phyloP scores from a whole-genome alignment of 2,888 invertebrate species.

The Drosophila colorata region DNA sequence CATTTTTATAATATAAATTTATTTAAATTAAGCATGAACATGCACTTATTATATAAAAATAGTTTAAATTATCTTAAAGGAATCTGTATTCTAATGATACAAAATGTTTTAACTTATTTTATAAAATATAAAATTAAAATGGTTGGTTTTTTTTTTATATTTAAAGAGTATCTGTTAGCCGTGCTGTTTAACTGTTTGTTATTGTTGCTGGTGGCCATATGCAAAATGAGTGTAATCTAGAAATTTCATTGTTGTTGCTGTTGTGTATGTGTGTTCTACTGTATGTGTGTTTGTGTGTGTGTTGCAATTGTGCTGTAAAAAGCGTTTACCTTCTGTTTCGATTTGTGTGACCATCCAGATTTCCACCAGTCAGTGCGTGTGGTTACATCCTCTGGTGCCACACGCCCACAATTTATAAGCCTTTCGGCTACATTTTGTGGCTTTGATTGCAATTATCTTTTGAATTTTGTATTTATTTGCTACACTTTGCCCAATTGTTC shows the following conservation, averaged over 20 bases:
- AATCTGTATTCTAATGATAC: no score
- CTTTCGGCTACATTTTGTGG: constrained; percentile 80
- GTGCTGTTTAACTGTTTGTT: background rate
- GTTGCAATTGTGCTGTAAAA: constrained; percentile 57
- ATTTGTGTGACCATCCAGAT: constrained; percentile 15
- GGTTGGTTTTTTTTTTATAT: no score
- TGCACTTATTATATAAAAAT: no score
- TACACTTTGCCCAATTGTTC: constrained; percentile 78
- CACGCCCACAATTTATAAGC: constrained; percentile 75
- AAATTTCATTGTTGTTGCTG: constrained; percentile 21
- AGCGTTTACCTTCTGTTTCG: constrained; percentile 58
- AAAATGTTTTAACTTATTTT: no score
- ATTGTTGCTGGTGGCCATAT: constrained; percentile 20
- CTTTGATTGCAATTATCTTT: constrained; percentile 82
- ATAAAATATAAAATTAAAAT: no score
- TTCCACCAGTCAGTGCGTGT: constrained; percentile 3
- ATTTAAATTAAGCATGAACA: no score
- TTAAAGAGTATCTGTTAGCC: constrained; percentile 10
- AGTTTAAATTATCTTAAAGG: no score
- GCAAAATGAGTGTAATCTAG: constrained; percentile 32
- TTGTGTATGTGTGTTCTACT: constrained; percentile 28
- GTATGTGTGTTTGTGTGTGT: constrained; percentile 27
- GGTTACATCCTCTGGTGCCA: constrained; percentile 23
- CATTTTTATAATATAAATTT: no score
- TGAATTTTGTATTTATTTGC: constrained; percentile 81